Evolutionary conservation across 2,888 invertebrate genomes (phyloP).

Genomic region (Catocala sponsa): DNA sequence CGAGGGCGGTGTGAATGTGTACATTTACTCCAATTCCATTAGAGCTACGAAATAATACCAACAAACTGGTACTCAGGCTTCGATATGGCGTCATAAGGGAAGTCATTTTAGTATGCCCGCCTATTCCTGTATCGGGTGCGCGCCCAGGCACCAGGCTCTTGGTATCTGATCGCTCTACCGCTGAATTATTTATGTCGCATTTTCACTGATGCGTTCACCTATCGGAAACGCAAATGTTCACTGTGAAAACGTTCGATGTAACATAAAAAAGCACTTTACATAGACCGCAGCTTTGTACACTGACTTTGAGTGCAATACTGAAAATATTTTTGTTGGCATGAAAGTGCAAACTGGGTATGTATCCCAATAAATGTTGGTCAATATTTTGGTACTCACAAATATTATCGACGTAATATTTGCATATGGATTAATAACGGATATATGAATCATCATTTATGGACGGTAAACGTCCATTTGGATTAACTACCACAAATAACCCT

Average conservation of each 20-base stretch:
- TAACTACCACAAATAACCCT: not conserved
- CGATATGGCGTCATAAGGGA: conserved; percentile 25
- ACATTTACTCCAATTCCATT: conserved; percentile 38
- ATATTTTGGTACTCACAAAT: conserved; percentile 26
- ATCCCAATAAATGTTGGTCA: conserved; percentile 19
- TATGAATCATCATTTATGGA: conserved; percentile 11
- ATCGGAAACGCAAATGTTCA: conserved; percentile 65
- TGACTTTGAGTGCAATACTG: conserved; percentile 17
- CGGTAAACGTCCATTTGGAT: conserved; percentile 2
- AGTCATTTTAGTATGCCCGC: conserved; percentile 32
- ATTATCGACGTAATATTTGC: conserved; percentile 23
- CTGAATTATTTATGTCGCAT: conserved; percentile 74
- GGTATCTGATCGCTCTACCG: conserved; percentile 52
- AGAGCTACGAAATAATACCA: conserved; percentile 35
- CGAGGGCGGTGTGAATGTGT: conserved; percentile 8
- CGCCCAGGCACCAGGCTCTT: conserved; percentile 18
- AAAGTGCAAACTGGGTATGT: conserved; percentile 23
- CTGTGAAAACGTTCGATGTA: conserved; percentile 55
- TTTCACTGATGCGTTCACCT: conserved; percentile 70
- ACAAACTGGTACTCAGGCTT: conserved; percentile 18
- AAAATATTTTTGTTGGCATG: conserved; percentile 29
- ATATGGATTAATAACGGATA: conserved; percentile 25
- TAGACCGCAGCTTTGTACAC: conserved; percentile 27
- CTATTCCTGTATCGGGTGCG: conserved; percentile 27
- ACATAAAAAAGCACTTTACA: conserved; percentile 69